A percentile compares a stretch with the other conserved stretches of the same genome.
phyloP scores from a whole-genome alignment of 1,140 invertebrate genomes.

The Tetramorium simillimum region DNA sequence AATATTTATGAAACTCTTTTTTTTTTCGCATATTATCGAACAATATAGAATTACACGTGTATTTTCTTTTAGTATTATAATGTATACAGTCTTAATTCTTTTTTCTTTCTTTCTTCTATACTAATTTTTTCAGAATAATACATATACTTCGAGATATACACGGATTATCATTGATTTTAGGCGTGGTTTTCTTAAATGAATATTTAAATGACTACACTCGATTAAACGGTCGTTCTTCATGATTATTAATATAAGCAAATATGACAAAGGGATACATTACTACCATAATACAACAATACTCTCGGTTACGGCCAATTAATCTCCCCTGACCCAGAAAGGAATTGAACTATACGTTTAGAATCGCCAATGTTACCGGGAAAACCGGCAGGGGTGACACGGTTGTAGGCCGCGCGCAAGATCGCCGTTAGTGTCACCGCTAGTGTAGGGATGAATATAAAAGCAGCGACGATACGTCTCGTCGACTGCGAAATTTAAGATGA shows the following conservation, averaged over 20 bases:
- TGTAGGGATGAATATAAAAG: slow-evolving; percentile 55
- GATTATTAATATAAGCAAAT: slow-evolving; percentile 32
- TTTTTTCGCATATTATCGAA: neutral
- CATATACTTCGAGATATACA: neutral
- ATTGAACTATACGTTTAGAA: slow-evolving; percentile 41
- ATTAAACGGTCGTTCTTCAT: slow-evolving; percentile 4
- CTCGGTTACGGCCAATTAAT: slow-evolving; percentile 61
- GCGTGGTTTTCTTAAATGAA: neutral
- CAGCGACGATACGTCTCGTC: slow-evolving; percentile 52
- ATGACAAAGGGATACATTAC: neutral
- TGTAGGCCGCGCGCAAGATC: slow-evolving; percentile 34
- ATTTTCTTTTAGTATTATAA: neutral
- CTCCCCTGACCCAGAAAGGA: slow-evolving; percentile 54
- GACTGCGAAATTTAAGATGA: slow-evolving; percentile 57
- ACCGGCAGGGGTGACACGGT: slow-evolving; percentile 7
- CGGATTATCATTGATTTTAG: neutral
- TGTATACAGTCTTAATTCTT: neutral
- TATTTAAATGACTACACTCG: neutral
- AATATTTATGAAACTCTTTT: neutral
- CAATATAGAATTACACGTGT: neutral
- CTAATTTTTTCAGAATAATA: neutral
- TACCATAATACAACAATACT: slow-evolving; percentile 12
- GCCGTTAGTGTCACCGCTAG: slow-evolving; percentile 44
- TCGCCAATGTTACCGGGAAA: slow-evolving; percentile 45
- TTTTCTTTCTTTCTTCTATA: neutral